Base-by-base conservation (phyloP, 2,797 vertebrate genomes). In the Acrocephalus scirpaceus region DNA sequence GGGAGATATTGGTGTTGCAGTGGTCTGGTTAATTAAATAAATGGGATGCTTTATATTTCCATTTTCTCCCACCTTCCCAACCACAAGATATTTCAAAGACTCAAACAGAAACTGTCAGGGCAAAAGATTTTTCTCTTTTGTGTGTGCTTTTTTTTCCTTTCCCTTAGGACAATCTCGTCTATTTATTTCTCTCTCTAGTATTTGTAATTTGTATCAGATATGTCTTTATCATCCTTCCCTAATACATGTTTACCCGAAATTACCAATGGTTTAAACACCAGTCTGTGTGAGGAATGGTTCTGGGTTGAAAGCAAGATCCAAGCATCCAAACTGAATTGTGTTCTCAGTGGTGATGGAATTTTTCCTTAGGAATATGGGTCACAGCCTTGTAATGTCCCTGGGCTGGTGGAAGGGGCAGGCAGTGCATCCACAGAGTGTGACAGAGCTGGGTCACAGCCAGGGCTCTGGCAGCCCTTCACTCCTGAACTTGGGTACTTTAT, bases 391-490 rank as follows among this genome's bases (percentile, higher is more conserved):
- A 3, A 13, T 2, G 10, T 23, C 51, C 87, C 70, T 17, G 57
- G 70, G 57, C n/a, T 6, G 64, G n/a, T 19, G 67, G 74, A 40
- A 73, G 71, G 26, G 30, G 25, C 54, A 48, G 22, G 16, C 67
- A 50, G 30, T 0, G 1, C 56, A 38, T 5, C 23, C 32, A 4
- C 32, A 22, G 36, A 0, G 21, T 11, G 70, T 12, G 83, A 16
- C 71, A 67, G 66, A 25, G 79, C 47, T 40, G 65, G 64, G 27
- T 50, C 65, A 77, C 51, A 13, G 10, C 5, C 2, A 2, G 0
- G 1, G 17, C 47, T 73, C 58, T 36, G 42, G 40, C 36, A 65
- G 38, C 54, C 1, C 30, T 29, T 80, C 30, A 3, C 25, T 58
- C 47, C 65, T 26, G 10, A 66, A 26, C 4, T 6, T 4, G 15